Percentiles rank a stretch among this genome's conserved stretches.
These are phyloP conservation scores for Digitonthophagus gazella DNA, from an alignment of 2,888 invertebrate genomes.

Conservation along the genomic window DNA sequence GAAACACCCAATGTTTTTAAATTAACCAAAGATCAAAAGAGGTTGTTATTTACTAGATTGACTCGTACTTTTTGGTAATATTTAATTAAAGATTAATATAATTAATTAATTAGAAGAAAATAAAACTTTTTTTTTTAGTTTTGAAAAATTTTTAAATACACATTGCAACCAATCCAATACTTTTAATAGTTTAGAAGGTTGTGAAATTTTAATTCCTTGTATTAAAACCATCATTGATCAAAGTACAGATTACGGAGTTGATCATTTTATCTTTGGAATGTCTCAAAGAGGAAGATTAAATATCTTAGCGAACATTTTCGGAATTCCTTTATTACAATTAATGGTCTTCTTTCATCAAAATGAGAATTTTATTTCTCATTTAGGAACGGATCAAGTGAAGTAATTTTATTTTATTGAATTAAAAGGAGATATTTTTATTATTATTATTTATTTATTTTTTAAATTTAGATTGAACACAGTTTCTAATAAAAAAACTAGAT, in stretches of 20 bases:
- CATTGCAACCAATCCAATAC: constrained; percentile 45
- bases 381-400: constrained; percentile 79
- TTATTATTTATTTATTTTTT: background rate
- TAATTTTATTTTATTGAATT: constrained; percentile 27
- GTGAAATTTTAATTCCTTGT: constrained; percentile 41
- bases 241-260: constrained; percentile 40
- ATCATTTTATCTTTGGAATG: constrained; percentile 42
- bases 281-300: constrained; percentile 50
- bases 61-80: constrained; percentile 38
- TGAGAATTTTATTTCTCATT: constrained; percentile 75
- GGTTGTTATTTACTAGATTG: constrained; percentile 40
- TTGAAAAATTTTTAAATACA: constrained; percentile 41
- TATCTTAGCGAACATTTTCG: constrained; percentile 43
- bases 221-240: constrained; percentile 41
- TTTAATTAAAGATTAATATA: background rate
- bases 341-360: constrained; percentile 18
- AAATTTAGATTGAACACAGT: constrained; percentile 22
- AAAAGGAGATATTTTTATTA: background rate
- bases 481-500: constrained; percentile 21
- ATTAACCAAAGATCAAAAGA: constrained; percentile 38
- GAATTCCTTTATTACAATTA: constrained; percentile 14
- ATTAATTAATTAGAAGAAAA: background rate
- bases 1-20: constrained; percentile 42
- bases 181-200: constrained; percentile 43
- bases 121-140: no score